Base-by-base conservation (phyloP, 2,888 invertebrate species). In the Epinotia demarniana region DNA sequence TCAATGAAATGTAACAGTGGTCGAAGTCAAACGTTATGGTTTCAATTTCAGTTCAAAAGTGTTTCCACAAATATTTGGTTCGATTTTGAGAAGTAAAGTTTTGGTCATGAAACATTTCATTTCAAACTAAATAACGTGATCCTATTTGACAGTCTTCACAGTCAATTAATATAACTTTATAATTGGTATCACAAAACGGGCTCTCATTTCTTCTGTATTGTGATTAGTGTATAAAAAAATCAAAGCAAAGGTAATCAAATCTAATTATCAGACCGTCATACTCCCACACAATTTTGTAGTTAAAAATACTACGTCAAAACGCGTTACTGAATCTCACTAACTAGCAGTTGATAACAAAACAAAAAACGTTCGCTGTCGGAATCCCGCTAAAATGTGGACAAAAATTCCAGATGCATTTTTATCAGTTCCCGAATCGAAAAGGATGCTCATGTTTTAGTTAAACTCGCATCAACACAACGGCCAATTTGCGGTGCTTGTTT, bases 401-500 rank as follows among this genome's bases (percentile, higher is more conserved):
- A 43, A 19, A 27, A 63, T 43, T 11, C 39, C 12, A 18, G 43
- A 70, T 53, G 18, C 57, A 43, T 39, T 63, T 43, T 49, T 49
- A 64, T 73, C 27, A 67, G n/a, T 19, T 55, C 33, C 63, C 63
- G 27, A 13, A 72, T 64, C 55, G 39, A 18, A 16, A 46, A 72
- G 57, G 23, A 64, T 58, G 57, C 46, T 49, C 64, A 63, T 58
- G 23, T 64, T 72, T 66, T 63, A 62, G 23, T 73, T 43, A 73
- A 68, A 62, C 55, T 68, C 67, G 18, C 61, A 73, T 73, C 67
- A 68, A 53, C 61, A 39, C 3, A 62, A 73, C 61, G 73, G 55
- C 57, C 73, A 62, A 69, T 68, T 69, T 46, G 62, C 68, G 46
- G 18, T 16, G 57, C 57, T 73, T 62, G 73, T 63, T 68, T 63